Conservation (phyloP, 2,113 vertebrate species). For the Okapia johnstoni region DNA sequence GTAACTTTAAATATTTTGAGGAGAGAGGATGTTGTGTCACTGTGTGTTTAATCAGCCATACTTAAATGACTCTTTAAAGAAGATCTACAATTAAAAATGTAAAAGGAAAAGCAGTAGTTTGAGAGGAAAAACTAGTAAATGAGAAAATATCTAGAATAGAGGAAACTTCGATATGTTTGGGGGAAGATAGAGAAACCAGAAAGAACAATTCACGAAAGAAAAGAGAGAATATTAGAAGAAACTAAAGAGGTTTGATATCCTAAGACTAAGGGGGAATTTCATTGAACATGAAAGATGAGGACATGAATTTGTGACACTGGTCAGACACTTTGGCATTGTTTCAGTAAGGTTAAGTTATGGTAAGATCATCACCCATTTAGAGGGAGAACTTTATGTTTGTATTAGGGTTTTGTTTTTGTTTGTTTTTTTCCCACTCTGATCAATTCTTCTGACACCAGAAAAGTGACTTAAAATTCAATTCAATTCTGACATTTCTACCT, state of each 20-base stretch:
- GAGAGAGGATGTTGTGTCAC: background rate
- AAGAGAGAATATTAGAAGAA: background rate
- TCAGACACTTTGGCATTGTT: background rate
- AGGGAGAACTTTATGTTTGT: background rate
- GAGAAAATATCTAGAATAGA: background rate
- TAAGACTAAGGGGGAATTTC: background rate
- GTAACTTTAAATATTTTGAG: conserved; percentile 10
- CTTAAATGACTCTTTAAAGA: background rate
- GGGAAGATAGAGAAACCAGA: background rate
- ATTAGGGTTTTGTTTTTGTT: background rate
- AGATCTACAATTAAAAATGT: background rate
- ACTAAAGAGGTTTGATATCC: background rate
- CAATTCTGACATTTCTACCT: background rate
- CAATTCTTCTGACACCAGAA: background rate
- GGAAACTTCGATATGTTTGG: background rate
- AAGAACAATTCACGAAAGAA: background rate
- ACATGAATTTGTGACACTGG: background rate
- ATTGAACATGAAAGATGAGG: background rate
- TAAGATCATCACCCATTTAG: background rate
- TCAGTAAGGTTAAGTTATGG: background rate
- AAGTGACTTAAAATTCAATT: background rate
- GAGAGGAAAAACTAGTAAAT: background rate
- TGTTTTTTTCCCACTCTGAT: background rate
- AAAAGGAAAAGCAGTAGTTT: background rate
- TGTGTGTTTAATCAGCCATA: background rate